Conservation (phyloP, 1,140 invertebrate species). For the Drosophila punjabiensis region DNA sequence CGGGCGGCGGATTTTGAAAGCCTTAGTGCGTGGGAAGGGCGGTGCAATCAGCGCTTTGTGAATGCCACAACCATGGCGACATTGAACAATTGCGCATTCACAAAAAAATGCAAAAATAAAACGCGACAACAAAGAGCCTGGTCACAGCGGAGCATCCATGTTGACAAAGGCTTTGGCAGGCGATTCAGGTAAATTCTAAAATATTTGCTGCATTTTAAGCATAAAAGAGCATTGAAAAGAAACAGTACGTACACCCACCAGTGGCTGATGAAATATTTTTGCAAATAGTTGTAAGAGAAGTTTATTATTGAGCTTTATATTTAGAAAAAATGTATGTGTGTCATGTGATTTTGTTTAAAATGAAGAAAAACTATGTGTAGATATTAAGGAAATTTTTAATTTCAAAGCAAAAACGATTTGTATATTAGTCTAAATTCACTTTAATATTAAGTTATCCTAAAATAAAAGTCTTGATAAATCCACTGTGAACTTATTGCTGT, state of each 20-base stretch:
- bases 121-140: slow-evolving; percentile 41
- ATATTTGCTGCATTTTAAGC: slow-evolving; percentile 30
- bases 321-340: not conserved
- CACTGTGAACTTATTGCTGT: no score
- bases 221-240: not conserved
- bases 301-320: not conserved
- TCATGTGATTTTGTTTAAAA: not conserved
- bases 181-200: slow-evolving; percentile 49
- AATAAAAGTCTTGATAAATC: no score
- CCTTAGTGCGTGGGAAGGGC: slow-evolving; percentile 25
- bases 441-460: no score
- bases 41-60: slow-evolving; percentile 73
- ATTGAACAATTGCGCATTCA: slow-evolving; percentile 42
- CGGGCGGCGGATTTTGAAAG: slow-evolving; percentile 21
- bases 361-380: not conserved
- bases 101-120: not conserved
- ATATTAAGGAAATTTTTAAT: not conserved
- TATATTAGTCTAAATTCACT: no score
- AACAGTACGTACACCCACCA: not conserved
- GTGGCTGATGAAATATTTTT: not conserved
- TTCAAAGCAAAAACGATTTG: not conserved
- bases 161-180: slow-evolving; percentile 42
- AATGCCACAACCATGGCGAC: slow-evolving; percentile 53
- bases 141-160: slow-evolving; percentile 30
- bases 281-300: not conserved